These are phyloP conservation scores for Trachelus troglodyta DNA, from an alignment of 2,888 invertebrate species.

Conservation along the genomic window DNA sequence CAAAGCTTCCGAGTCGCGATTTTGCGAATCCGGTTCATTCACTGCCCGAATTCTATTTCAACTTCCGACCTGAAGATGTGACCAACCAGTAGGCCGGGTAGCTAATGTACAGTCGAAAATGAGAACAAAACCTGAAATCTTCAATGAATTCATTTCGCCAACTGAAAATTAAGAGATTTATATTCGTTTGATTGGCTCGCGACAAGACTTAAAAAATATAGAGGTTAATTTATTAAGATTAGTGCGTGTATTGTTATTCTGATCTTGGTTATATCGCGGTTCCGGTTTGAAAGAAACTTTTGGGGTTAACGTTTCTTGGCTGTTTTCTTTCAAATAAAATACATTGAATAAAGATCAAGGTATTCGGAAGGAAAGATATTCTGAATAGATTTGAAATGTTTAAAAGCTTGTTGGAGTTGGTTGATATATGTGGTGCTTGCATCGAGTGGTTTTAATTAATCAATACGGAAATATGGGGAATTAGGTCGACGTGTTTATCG, in stretches of 20 bases:
- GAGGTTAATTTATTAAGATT: neutral
- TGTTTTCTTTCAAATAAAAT: neutral
- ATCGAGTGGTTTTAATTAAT: slow-evolving; percentile 18
- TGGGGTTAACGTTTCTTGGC: neutral
- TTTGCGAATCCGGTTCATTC: slow-evolving; percentile 18
- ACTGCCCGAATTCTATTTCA: slow-evolving; percentile 8
- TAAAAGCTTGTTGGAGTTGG: neutral
- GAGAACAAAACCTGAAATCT: neutral
- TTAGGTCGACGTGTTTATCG: slow-evolving; percentile 22
- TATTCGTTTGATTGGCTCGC: neutral
- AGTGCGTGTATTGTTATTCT: neutral
- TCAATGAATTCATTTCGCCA: neutral
- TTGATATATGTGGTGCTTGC: neutral
- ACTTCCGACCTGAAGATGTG: neutral
- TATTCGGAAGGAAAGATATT: neutral
- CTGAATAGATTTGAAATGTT: neutral
- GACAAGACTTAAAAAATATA: neutral
- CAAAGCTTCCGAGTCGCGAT: slow-evolving; percentile 4
- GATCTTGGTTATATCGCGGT: neutral
- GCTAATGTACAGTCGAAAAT: neutral
- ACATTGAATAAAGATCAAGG: neutral
- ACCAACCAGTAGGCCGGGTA: neutral
- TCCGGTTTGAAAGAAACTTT: neutral
- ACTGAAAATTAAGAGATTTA: neutral
- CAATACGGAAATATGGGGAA: slow-evolving; percentile 29